phyloP scores from a whole-genome alignment of 2,888 invertebrate species.

The Alcis repandata region DNA sequence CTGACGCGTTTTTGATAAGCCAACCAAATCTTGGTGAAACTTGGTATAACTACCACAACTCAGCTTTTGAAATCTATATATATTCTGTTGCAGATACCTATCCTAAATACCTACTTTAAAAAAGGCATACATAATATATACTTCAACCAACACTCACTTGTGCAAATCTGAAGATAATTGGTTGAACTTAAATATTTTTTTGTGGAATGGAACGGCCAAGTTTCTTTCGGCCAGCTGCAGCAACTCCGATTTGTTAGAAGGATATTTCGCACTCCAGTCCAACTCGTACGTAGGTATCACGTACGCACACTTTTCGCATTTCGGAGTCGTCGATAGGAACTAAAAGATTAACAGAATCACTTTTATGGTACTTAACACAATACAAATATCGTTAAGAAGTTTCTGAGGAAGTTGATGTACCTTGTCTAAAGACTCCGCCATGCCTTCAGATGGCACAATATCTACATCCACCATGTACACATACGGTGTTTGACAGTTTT shows the following conservation, averaged over 20 bases:
- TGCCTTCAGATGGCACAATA: slow-evolving; percentile 92
- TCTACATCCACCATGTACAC: slow-evolving; percentile 96
- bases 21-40: too few relatives aligned
- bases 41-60: not conserved
- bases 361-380: not conserved
- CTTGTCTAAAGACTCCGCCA: slow-evolving; percentile 90
- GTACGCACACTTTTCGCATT: slow-evolving; percentile 90
- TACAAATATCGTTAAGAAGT: not conserved
- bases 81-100: too few relatives aligned
- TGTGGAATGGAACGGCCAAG: slow-evolving; percentile 95
- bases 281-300: slow-evolving; percentile 96
- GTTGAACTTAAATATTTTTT: slow-evolving; percentile 96
- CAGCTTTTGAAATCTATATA: too few relatives aligned
- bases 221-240: slow-evolving; percentile 91
- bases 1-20: too few relatives aligned
- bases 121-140: too few relatives aligned
- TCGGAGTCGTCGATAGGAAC: not conserved
- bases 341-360: not conserved
- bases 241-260: slow-evolving; percentile 92
- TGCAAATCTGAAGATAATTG: slow-evolving; percentile 12
- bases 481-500: slow-evolving; percentile 93
- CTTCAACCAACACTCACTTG: not conserved
- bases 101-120: too few relatives aligned
- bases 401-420: slow-evolving; percentile 17
- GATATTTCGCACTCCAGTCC: slow-evolving; percentile 92